Conservation (phyloP, 2,113 vertebrate genomes). For the Limanda limanda region DNA sequence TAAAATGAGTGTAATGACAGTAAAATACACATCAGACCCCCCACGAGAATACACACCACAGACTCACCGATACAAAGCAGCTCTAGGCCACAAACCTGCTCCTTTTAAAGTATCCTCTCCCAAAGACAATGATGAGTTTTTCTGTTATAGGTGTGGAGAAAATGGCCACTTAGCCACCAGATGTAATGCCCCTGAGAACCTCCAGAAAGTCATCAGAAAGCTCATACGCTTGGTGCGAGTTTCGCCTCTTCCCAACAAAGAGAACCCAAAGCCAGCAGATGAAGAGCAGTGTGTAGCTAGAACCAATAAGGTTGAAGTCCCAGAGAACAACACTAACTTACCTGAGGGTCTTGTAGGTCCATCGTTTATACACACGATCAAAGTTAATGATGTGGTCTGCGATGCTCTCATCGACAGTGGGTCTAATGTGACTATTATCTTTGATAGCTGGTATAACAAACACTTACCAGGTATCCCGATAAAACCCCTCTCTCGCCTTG, state of each 20-base stretch:
- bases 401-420: neutral
- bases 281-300: neutral
- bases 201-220: neutral
- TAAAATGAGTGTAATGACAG: conserved; percentile 1
- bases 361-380: neutral
- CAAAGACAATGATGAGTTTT: neutral
- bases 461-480: too few species aligned
- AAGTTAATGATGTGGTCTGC: neutral
- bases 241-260: neutral
- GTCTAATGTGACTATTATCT: too few species aligned
- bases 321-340: neutral
- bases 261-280: neutral
- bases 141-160: conserved; percentile 11
- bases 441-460: too few species aligned
- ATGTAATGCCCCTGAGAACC: neutral
- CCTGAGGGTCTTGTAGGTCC: neutral
- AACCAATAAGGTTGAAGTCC: neutral
- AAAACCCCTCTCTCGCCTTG: neutral
- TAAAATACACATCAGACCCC: neutral
- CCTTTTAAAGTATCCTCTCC: neutral
- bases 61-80: neutral
- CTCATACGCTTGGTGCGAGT: neutral
- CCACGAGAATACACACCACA: neutral
- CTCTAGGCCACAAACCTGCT: neutral
- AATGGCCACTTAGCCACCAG: neutral